These are phyloP conservation scores for Cetonia aurata DNA, from an alignment of 2,888 invertebrate species.

Conservation along the genomic window DNA sequence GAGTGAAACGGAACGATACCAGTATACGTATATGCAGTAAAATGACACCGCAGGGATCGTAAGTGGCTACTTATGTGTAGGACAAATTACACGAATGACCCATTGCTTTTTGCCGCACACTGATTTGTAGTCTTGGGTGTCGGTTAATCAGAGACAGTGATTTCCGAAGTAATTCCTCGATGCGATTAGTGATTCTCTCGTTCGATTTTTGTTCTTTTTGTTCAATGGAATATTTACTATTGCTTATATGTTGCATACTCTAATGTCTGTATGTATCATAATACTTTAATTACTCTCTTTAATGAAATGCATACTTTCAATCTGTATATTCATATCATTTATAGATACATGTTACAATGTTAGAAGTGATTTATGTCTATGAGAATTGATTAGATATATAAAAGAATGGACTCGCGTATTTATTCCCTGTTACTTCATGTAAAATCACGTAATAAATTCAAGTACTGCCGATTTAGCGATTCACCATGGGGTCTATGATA, in stretches of 20 bases:
- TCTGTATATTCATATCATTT: no score
- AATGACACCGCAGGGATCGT: slow-evolving; percentile 45
- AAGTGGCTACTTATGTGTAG: slow-evolving; percentile 49
- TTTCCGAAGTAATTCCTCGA: slow-evolving; percentile 40
- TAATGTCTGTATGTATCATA: neutral
- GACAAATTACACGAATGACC: slow-evolving; percentile 49
- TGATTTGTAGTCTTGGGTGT: slow-evolving; percentile 48
- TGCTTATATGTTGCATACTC: neutral
- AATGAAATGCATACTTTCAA: no score
- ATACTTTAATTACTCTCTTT: no score
- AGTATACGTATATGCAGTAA: slow-evolving; percentile 33
- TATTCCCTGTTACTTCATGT: neutral
- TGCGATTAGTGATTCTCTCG: slow-evolving; percentile 30
- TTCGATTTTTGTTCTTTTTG: slow-evolving; percentile 14
- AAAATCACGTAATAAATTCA: slow-evolving; percentile 3
- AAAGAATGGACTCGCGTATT: neutral
- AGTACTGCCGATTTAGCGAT: slow-evolving; percentile 24
- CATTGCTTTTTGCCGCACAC: slow-evolving; percentile 46
- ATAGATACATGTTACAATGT: neutral
- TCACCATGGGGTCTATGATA: slow-evolving; percentile 20
- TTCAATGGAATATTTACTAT: slow-evolving; percentile 1
- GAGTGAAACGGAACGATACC: slow-evolving; percentile 19
- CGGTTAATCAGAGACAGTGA: slow-evolving; percentile 41
- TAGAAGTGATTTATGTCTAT: neutral
- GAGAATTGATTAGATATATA: neutral